These are phyloP conservation scores for Papilio polytes DNA, from an alignment of 1,140 invertebrate genomes.

Conservation along the genomic window DNA sequence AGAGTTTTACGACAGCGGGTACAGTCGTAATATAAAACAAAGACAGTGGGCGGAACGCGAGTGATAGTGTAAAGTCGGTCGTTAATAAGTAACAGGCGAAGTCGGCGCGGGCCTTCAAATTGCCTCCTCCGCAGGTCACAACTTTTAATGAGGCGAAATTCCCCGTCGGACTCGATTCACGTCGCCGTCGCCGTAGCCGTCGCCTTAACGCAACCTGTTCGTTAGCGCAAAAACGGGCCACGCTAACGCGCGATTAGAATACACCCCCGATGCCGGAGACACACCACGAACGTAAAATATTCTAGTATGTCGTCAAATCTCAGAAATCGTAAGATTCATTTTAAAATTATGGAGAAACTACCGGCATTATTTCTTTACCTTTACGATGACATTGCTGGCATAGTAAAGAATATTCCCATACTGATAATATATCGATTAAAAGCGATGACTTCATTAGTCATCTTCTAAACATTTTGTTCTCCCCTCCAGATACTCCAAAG, in stretches of 20 bases:
- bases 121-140: conserved; percentile 77
- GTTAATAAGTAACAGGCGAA: conserved; percentile 71
- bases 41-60: conserved; percentile 40
- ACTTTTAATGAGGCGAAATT: conserved; percentile 83
- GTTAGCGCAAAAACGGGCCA: conserved; percentile 81
- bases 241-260: conserved; percentile 82
- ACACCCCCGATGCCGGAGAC: conserved; percentile 62
- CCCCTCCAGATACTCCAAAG: no score
- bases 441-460: no score
- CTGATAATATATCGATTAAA: no score
- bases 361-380: not conserved
- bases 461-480: no score
- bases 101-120: conserved; percentile 70
- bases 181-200: conserved; percentile 69
- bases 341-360: not conserved
- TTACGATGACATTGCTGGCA: no score
- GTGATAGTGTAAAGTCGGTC: conserved; percentile 50
- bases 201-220: conserved; percentile 82
- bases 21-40: conserved; percentile 30
- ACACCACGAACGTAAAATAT: conserved; percentile 51
- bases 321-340: not conserved
- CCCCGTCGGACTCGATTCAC: conserved; percentile 67
- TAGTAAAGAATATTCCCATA: no score
- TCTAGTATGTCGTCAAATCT: not conserved
- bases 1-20: conserved; percentile 8